These are phyloP conservation scores for Dasysyrphus tricinctus DNA, from an alignment of 2,888 invertebrate genomes.

Conservation along the genomic window DNA sequence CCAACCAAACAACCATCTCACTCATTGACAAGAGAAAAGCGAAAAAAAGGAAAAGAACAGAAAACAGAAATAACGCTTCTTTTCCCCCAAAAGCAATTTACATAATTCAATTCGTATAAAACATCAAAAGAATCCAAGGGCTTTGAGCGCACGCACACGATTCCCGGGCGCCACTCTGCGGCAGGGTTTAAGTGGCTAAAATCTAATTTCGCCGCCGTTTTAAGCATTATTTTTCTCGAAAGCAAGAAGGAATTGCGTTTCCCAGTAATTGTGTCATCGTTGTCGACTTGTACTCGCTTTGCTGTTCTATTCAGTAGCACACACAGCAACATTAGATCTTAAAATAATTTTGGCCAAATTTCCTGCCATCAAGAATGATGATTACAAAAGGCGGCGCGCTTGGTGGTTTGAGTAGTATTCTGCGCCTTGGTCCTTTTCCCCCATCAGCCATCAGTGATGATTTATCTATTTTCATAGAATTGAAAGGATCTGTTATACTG, in stretches of 20 bases:
- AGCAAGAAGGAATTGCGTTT: constrained; percentile 8
- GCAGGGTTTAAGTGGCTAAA: constrained; percentile 75
- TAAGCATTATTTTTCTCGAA: constrained; percentile 55
- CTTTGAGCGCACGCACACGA: constrained; percentile 63
- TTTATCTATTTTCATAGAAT: constrained; percentile 59
- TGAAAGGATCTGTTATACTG: not conserved
- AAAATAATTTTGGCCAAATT: constrained; percentile 74
- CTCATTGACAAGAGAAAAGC: not conserved
- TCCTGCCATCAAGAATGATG: constrained; percentile 72
- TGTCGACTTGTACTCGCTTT: not conserved
- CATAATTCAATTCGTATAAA: constrained; percentile 75
- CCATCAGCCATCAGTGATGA: constrained; percentile 50
- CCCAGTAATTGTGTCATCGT: constrained; percentile 2
- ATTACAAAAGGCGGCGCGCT: constrained; percentile 38
- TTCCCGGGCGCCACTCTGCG: constrained; percentile 64
- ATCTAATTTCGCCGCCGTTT: constrained; percentile 74
- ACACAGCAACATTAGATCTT: constrained; percentile 60
- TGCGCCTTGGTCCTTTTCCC: not conserved
- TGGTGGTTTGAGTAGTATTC: not conserved
- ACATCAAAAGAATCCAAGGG: constrained; percentile 73
- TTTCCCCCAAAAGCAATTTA: constrained; percentile 71
- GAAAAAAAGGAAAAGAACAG: not conserved
- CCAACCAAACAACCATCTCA: not conserved
- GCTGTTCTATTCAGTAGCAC: not conserved
- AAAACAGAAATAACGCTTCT: constrained; percentile 34